phyloP scores from a whole-genome alignment of 1,140 invertebrate genomes.

The Leptinotarsa defecta region DNA sequence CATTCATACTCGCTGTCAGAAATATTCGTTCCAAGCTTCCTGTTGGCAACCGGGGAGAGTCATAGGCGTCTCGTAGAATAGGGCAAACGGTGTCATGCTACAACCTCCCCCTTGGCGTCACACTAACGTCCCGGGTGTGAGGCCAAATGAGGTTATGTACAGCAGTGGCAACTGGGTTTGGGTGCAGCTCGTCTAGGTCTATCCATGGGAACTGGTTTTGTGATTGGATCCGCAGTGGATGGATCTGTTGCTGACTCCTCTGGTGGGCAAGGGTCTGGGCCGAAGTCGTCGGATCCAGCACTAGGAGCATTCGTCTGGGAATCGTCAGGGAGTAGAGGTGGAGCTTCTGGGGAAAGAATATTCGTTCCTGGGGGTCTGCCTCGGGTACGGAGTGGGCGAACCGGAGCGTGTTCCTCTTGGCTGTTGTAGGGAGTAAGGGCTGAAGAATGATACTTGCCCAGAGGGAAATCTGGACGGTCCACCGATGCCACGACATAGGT shows the following conservation, averaged over 20 bases:
- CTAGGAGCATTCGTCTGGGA: background rate
- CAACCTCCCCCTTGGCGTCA: too few species aligned
- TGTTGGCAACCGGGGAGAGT: too few species aligned
- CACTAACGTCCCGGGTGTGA: too few species aligned
- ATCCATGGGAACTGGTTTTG: too few species aligned
- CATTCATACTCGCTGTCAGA: too few species aligned
- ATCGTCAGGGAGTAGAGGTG: background rate
- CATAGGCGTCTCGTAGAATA: too few species aligned
- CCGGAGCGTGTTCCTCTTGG: background rate
- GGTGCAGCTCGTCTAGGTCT: too few species aligned
- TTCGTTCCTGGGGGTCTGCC: background rate
- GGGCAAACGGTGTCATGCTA: too few species aligned
- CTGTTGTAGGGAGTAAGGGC: background rate
- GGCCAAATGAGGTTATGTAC: too few species aligned
- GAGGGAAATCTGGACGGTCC: background rate
- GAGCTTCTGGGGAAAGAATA: background rate
- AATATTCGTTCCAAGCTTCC: too few species aligned
- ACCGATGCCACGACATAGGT: slow-evolving; percentile 5
- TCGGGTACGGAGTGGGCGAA: background rate
- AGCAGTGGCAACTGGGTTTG: too few species aligned
- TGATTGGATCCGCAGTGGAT: too few species aligned
- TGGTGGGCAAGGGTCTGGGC: background rate
- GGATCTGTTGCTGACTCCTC: background rate
- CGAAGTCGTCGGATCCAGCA: background rate
- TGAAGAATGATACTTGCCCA: slow-evolving; percentile 24